phyloP scores from a whole-genome alignment of 2,113 vertebrate genomes.

The Phylloscopus whistleri region DNA sequence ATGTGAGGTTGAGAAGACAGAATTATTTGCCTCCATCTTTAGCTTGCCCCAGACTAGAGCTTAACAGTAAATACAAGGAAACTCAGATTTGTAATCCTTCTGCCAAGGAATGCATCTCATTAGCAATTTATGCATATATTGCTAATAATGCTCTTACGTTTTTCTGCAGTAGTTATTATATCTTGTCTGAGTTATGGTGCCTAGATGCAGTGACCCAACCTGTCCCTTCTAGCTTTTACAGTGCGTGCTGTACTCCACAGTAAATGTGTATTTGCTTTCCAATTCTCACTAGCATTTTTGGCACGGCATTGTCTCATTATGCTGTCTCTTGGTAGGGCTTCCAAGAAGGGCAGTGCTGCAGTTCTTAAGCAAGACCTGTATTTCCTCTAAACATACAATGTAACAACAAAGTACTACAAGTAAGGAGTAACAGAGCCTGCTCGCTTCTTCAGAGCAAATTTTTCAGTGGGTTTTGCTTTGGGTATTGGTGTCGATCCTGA shows the following conservation, averaged over 20 bases:
- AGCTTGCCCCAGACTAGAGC: neutral
- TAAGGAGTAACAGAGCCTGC: neutral
- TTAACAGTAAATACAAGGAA: neutral
- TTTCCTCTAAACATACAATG: neutral
- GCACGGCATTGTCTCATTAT: fast-evolving
- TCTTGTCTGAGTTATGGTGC: neutral
- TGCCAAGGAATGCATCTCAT: neutral
- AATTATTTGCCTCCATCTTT: neutral
- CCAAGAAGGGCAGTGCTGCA: neutral
- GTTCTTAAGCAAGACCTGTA: neutral
- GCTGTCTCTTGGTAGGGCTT: neutral
- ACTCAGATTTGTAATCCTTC: neutral
- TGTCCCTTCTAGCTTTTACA: neutral
- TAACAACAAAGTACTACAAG: neutral
- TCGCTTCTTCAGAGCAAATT: neutral
- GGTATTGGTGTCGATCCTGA: neutral
- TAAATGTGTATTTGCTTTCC: neutral
- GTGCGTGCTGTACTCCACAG: neutral
- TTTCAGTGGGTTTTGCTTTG: neutral
- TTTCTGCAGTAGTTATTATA: neutral
- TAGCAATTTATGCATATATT: neutral
- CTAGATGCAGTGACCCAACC: neutral
- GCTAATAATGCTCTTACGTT: neutral
- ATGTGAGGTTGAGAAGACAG: neutral
- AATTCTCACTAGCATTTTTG: neutral